phyloP scores from a whole-genome alignment of 2,888 invertebrate genomes.

The Temnothorax ravouxi region DNA sequence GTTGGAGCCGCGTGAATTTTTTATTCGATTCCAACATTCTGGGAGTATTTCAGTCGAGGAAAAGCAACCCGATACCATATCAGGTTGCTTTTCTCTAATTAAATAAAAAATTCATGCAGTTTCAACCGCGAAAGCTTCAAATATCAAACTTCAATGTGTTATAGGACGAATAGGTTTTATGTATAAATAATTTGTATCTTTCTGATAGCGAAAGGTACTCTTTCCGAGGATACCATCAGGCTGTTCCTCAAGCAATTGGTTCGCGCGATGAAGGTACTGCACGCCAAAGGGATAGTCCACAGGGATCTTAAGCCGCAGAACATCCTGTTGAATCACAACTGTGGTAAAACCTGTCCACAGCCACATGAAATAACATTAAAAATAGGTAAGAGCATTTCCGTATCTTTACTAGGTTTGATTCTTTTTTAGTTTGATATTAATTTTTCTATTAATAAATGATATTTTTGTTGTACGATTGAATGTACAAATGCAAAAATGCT shows the following conservation, averaged over 20 bases:
- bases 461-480: no score
- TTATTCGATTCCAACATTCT: no score
- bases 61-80: no score
- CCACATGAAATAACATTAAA: conserved; percentile 96
- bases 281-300: conserved; percentile 99
- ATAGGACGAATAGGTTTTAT: not conserved
- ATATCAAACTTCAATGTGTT: not conserved
- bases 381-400: conserved; percentile 90
- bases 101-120: no score
- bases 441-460: conserved; percentile 21
- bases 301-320: conserved; percentile 99
- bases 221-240: conserved; percentile 98
- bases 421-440: not conserved
- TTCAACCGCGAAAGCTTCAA: no score
- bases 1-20: no score
- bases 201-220: conserved; percentile 93
- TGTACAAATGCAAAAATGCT: no score
- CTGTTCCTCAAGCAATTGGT: conserved; percentile 98
- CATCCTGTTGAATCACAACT: conserved; percentile 96
- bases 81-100: no score
- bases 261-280: conserved; percentile 98
- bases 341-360: conserved; percentile 90
- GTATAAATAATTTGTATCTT: conserved; percentile 5
- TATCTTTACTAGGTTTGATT: not conserved
- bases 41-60: no score